Evolutionary conservation across 2,797 vertebrate species (phyloP).

Genomic region (Amazona finschi): DNA sequence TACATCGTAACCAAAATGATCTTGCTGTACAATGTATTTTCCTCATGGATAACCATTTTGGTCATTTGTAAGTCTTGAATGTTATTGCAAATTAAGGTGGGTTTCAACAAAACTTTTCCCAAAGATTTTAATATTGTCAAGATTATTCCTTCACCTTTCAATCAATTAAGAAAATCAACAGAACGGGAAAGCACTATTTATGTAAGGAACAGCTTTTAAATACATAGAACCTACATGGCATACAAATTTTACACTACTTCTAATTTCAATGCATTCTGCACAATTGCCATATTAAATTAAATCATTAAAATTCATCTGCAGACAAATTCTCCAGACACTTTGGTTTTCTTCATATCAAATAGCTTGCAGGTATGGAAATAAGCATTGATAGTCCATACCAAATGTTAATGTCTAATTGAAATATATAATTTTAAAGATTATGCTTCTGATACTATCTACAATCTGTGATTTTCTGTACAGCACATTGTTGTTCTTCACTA

Average conservation of each 20-base stretch:
- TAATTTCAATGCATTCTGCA: neutral
- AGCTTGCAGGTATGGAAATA: slow-evolving; percentile 57
- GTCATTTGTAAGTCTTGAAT: neutral
- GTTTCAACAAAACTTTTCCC: neutral
- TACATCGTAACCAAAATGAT: neutral
- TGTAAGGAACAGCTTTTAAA: neutral
- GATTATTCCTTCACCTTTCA: neutral
- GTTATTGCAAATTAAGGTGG: neutral
- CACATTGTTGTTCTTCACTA: neutral
- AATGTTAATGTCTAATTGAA: slow-evolving; percentile 65
- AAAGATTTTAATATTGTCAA: neutral
- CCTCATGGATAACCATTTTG: neutral
- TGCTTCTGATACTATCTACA: neutral
- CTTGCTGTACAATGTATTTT: neutral
- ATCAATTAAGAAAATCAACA: neutral
- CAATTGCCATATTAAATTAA: slow-evolving; percentile 41
- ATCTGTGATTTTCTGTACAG: neutral
- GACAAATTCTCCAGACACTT: neutral
- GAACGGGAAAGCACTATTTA: neutral
- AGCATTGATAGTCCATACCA: slow-evolving; percentile 6
- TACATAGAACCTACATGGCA: neutral
- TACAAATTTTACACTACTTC: neutral
- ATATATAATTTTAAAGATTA: slow-evolving; percentile 6
- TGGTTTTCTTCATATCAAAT: neutral
- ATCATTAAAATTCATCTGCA: slow-evolving; percentile 43